Conservation (phyloP, 2,888 invertebrate species). For the Acanthacorydalis orientalis region DNA sequence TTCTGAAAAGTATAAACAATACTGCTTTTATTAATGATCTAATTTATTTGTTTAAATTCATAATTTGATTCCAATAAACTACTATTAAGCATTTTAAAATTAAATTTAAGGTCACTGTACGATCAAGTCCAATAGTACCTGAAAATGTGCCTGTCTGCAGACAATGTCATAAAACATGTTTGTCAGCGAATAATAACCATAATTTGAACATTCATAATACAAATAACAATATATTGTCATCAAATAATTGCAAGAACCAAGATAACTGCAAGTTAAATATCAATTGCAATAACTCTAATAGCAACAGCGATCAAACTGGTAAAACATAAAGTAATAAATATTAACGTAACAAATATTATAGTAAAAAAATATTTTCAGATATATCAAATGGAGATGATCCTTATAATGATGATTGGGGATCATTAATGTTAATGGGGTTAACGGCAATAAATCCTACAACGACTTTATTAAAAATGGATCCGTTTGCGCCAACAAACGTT, state of each 20-base stretch:
- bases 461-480: conserved; percentile 36
- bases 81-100: no score
- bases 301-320: no score
- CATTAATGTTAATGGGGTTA: conserved; percentile 50
- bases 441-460: conserved; percentile 44
- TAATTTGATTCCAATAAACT: no score
- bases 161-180: conserved; percentile 64
- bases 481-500: conserved; percentile 30
- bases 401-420: conserved; percentile 42
- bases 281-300: not conserved
- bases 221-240: conserved; percentile 13
- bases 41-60: no score
- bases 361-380: conserved; percentile 3
- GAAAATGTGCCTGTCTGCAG: conserved; percentile 59
- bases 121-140: conserved; percentile 55
- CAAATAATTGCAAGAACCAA: not conserved
- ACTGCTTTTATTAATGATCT: no score
- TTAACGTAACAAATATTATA: no score
- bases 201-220: conserved; percentile 14
- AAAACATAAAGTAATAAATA: no score
- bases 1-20: no score
- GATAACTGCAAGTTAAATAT: not conserved
- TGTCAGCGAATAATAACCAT: conserved; percentile 37
- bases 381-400: conserved; percentile 12
- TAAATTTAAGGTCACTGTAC: conserved; percentile 58